Evolutionary conservation across 2,888 invertebrate genomes (phyloP), one percentile per base, ranked within the genome.

Genomic region (Lepidochrysops patricia): DNA sequence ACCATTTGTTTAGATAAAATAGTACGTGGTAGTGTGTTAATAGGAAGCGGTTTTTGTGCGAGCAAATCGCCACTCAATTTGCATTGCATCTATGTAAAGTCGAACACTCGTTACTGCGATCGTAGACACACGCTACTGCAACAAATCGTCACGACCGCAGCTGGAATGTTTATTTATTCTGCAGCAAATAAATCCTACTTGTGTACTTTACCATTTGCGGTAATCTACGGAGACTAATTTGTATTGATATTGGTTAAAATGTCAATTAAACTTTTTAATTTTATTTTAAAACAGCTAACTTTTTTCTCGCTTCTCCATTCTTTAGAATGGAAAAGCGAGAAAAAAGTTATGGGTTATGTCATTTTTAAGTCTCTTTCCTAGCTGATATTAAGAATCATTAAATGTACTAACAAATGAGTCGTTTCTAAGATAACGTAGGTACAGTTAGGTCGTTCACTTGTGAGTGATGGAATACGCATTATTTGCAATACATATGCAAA

Each of bases 11-110:
- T 29, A 54, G 54, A 54, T 54, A 54, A 54, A 54, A 52, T 26
- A 52, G 32, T 54, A 54, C 54, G 67, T 62, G 60, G 67, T 61
- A 60, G 70, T 74, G 71, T 71, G 70, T 64, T 71, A 70, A 63
- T 67, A 66, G 64, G 66, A 58, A 58, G 70, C 75, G 76, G 84
- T 79, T 79, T 82, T 82, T 80, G 75, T 74, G 71, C 69, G 71
- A 73, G 72, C 76, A 76, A 79, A 80, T 80, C 79, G 75, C 75
- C 75, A 75, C 77, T 76, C 76, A 76, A 84, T 84, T 85, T 82
- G 80, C 82, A 84, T 84, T 76, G 75, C 74, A 82, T 81, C 79
- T 81, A 77, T 81, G 80, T 81, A 80, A 79, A 79, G 75, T 52
- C 79, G 75, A 78, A 76, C 77, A 76, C 77, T 79, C 73, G 72